phyloP scores from a whole-genome alignment of 1,140 invertebrate genomes.

The Leptestheria dahalacensis region DNA sequence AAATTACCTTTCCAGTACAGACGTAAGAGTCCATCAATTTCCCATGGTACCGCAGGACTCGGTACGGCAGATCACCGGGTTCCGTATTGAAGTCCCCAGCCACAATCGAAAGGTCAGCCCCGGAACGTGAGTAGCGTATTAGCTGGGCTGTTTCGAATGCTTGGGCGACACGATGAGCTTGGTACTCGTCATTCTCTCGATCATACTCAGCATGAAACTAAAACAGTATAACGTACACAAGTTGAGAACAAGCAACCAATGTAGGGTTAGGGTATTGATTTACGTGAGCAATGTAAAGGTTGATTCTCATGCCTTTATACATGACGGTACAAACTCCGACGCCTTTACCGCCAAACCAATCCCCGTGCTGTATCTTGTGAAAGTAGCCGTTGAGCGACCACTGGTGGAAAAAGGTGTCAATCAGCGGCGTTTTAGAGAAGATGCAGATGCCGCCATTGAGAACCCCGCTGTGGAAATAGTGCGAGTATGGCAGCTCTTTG shows the following conservation, averaged over 20 bases:
- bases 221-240: no score
- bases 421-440: slow-evolving; percentile 71
- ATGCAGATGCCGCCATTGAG: slow-evolving; percentile 82
- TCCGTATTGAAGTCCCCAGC: slow-evolving; percentile 87
- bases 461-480: slow-evolving; percentile 90
- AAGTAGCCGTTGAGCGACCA: slow-evolving; percentile 94
- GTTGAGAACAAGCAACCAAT: no score
- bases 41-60: slow-evolving; percentile 34
- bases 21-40: slow-evolving; percentile 35
- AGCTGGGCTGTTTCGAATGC: slow-evolving; percentile 89
- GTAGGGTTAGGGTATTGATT: slow-evolving; percentile 27
- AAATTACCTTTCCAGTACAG: slow-evolving; percentile 1
- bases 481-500: slow-evolving; percentile 54
- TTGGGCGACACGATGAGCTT: slow-evolving; percentile 75
- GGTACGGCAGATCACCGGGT: slow-evolving; percentile 68
- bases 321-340: slow-evolving; percentile 63
- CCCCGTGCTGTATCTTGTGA: slow-evolving; percentile 89
- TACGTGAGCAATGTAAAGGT: slow-evolving; percentile 86
- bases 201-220: slow-evolving; percentile 93
- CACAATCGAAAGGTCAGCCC: slow-evolving; percentile 64
- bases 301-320: slow-evolving; percentile 47
- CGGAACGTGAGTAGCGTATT: slow-evolving; percentile 59
- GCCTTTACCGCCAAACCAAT: slow-evolving; percentile 97
- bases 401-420: slow-evolving; percentile 74
- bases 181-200: slow-evolving; percentile 67